Percentiles rank a stretch among this genome's conserved stretches.
phyloP scores from a whole-genome alignment of 2,888 invertebrate genomes.

The Pherbina coryleti region DNA sequence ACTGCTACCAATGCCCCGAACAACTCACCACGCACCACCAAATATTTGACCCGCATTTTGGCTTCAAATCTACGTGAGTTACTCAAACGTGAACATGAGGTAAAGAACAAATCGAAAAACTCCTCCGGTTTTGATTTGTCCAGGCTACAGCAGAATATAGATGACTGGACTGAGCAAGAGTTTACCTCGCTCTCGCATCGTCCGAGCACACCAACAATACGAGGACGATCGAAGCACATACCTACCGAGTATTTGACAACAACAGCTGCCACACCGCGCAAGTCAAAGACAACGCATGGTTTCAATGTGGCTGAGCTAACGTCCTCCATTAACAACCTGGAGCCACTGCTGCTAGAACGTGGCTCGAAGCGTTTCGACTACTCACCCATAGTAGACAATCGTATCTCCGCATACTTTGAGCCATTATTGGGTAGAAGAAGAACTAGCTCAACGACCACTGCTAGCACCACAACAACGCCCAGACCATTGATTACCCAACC shows the following conservation, averaged over 20 bases:
- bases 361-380: conserved; percentile 56
- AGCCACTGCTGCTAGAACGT: conserved; percentile 55
- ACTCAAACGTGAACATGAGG: conserved; percentile 69
- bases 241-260: conserved; percentile 83
- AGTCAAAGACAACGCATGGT: conserved; percentile 58
- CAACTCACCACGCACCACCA: conserved; percentile 62
- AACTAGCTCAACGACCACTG: conserved; percentile 35
- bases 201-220: conserved; percentile 72
- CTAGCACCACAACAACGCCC: conserved; percentile 44
- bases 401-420: conserved; percentile 56
- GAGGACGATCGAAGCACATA: conserved; percentile 80
- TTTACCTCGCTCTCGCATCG: conserved; percentile 73
- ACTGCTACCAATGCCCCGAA: conserved; percentile 62
- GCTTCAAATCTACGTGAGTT: conserved; percentile 72
- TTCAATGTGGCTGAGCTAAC: conserved; percentile 53
- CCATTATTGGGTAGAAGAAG: conserved; percentile 29
- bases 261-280: conserved; percentile 69
- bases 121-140: conserved; percentile 75
- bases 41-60: conserved; percentile 66
- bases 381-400: conserved; percentile 60
- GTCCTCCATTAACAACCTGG: conserved; percentile 60
- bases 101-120: conserved; percentile 53
- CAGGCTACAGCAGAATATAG: conserved; percentile 84
- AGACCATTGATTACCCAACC: conserved; percentile 43
- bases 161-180: conserved; percentile 86